Conservation (phyloP, 2,113 vertebrate species). For the Gadus chalcogrammus region DNA sequence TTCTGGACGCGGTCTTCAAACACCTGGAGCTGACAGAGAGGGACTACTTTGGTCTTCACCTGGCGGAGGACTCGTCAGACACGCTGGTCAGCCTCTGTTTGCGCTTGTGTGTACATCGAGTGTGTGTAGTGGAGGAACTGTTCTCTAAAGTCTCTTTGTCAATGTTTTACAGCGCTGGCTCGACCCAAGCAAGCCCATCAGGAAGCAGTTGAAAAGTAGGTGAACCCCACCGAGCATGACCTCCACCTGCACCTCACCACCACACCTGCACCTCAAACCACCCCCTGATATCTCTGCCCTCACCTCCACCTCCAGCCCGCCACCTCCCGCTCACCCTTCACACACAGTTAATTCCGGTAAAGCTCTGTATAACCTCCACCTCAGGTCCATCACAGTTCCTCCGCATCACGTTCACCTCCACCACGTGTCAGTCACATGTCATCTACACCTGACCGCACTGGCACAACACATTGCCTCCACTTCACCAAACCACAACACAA, state of each 20-base stretch:
- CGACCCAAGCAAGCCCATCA: slow-evolving; percentile 97
- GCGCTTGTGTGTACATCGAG: background rate
- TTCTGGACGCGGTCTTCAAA: slow-evolving; percentile 92
- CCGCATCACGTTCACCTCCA: too few relatives aligned
- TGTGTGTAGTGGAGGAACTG: slow-evolving; percentile 33
- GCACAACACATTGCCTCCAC: too few relatives aligned
- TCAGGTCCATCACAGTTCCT: background rate
- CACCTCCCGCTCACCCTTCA: too few relatives aligned
- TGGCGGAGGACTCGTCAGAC: slow-evolving; percentile 90
- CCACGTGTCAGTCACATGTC: too few relatives aligned
- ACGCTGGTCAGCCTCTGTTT: slow-evolving; percentile 81
- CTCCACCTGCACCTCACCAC: too few relatives aligned
- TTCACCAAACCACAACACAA: too few relatives aligned
- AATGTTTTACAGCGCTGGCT: slow-evolving; percentile 91
- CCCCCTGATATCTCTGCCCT: too few relatives aligned
- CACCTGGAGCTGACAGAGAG: slow-evolving; percentile 97
- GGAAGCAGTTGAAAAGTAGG: slow-evolving; percentile 99
- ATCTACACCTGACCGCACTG: too few relatives aligned
- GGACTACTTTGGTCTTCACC: slow-evolving; percentile 97
- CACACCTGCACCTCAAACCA: too few relatives aligned
- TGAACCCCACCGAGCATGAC: slow-evolving; percentile 45
- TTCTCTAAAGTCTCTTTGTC: slow-evolving; percentile 63
- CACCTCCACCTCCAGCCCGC: too few relatives aligned
- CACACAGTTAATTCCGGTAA: too few relatives aligned
- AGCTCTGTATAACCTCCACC: slow-evolving; percentile 11